Conservation (phyloP, 1,140 invertebrate species). For the Plectrocnemia conspersa region DNA sequence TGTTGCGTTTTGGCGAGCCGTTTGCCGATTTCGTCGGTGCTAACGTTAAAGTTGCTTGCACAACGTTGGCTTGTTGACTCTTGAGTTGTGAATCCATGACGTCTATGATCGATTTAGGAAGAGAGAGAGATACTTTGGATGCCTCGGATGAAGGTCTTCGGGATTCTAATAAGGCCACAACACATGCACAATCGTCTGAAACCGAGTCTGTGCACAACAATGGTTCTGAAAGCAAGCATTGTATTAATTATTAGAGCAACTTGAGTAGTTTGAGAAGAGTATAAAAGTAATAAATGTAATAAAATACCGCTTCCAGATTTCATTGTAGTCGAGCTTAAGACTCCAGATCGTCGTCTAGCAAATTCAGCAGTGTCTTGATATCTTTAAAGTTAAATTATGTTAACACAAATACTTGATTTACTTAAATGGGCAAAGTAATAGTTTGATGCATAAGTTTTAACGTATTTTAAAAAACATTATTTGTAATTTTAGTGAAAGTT, state of each 20-base stretch:
- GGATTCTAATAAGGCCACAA: conserved; percentile 49
- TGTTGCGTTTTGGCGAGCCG: conserved; percentile 44
- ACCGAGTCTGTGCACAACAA: conserved; percentile 46
- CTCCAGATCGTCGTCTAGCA: conserved; percentile 54
- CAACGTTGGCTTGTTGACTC: conserved; percentile 40
- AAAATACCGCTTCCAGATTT: conserved; percentile 57
- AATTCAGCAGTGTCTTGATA: conserved; percentile 67
- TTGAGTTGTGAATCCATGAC: conserved; percentile 45
- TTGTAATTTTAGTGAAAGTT: no score
- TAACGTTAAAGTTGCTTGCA: conserved; percentile 48
- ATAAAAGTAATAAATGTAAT: neutral
- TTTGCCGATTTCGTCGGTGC: conserved; percentile 47
- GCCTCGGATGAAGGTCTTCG: conserved; percentile 51
- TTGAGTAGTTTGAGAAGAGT: neutral
- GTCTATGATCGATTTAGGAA: conserved; percentile 48
- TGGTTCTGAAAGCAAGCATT: conserved; percentile 44
- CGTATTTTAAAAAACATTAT: no score
- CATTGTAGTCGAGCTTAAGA: conserved; percentile 51
- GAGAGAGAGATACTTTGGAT: conserved; percentile 46
- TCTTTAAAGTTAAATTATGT: conserved; percentile 39
- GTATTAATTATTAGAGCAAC: neutral
- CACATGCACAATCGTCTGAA: conserved; percentile 48
- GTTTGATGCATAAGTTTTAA: neutral
- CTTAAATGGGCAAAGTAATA: neutral
- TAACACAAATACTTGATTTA: neutral